Evolutionary conservation across 2,888 invertebrate species (phyloP), one percentile per base, ranked within the genome.

Genomic region (Eremobia ochroleuca): DNA sequence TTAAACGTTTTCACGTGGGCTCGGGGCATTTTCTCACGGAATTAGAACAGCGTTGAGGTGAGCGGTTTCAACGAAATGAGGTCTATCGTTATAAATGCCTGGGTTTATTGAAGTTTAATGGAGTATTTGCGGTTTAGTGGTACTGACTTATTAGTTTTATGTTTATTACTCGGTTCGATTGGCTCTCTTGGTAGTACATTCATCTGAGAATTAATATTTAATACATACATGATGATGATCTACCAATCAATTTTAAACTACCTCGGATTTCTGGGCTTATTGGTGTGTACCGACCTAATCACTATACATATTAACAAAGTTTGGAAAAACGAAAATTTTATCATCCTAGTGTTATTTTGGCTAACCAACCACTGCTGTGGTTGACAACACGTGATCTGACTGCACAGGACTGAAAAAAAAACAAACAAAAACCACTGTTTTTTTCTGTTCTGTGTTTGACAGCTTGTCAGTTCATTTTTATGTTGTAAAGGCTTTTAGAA

Each of bases 21-120:
- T 75, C 49, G 34, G 34, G 1, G 15, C 61, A 61, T 58, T 67
- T 62, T 67, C 70, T 67, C 46, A 59, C 61, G 34, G 28, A 81
- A 72, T 84, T 80, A 80, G 68, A 59, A 69, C 81, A 61, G 62
- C 46, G 40, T 67, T 34, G 2, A 61, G 25, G n/a, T 25, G 11
- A 61, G 73, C 46, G 13, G 40, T 80, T 78, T 80, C 40, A 31
- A 52, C 18, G 11, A 68, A 78, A 78, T 58, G 40, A 61, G 31
- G 34, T 67, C 64, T 40, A 52, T 18, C 49, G 31, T 67, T 67
- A 1, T 67, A 31, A 15, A 46, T 18, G 25, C 34, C 25, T 49
- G 9, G 37, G n/a, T 31, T 49, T n/a, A 59, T 58, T 62, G 8
- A 65, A 52, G 37, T 69, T 78, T 82, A 40, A 73, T 67, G 25